Percentiles rank a stretch among this genome's conserved stretches.
These are phyloP conservation scores for Acanthoscelides obtectus DNA, from an alignment of 2,888 invertebrate genomes.

Conservation along the genomic window DNA sequence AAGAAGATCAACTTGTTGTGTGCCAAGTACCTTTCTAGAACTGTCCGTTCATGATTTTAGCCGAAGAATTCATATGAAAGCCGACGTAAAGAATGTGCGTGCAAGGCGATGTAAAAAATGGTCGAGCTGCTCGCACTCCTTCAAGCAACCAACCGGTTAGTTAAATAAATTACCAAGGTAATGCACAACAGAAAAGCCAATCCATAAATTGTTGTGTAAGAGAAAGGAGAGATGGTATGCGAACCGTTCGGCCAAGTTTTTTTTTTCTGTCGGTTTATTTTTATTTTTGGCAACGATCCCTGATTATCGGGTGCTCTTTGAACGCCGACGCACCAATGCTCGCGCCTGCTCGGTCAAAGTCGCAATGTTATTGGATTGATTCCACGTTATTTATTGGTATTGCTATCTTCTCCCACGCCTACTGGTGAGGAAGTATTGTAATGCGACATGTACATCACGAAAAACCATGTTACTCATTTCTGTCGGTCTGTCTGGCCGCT, in stretches of 20 bases:
- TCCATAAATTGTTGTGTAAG: not conserved
- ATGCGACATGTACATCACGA: too few species aligned
- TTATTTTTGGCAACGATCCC: not conserved
- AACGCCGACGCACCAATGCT: not conserved
- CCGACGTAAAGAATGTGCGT: not conserved
- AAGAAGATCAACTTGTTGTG: too few species aligned
- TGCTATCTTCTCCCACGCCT: too few species aligned
- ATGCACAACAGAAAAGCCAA: not conserved
- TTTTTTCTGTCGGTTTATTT: too few species aligned
- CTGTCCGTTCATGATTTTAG: not conserved
- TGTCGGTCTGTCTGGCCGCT: too few species aligned
- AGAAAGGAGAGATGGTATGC: not conserved
- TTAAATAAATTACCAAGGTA: not conserved
- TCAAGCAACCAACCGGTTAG: not conserved
- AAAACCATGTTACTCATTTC: too few species aligned
- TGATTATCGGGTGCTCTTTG: not conserved
- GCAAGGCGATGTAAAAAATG: not conserved
- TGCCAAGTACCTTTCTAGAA: too few species aligned
- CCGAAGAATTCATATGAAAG: not conserved
- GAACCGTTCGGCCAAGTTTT: not conserved
- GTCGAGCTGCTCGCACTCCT: not conserved
- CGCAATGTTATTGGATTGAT: too few species aligned
- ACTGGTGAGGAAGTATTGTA: too few species aligned
- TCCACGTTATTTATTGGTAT: too few species aligned
- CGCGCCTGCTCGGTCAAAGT: too few species aligned